phyloP scores from a whole-genome alignment of 2,113 vertebrate species.

The rat (Rattus norvegicus) region GRCr8 NC_086027.1:105475001-105475500 shows the following conservation, averaged over 20 bases:
- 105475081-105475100: not conserved
- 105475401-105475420: not conserved
- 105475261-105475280: not conserved
- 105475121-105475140: not conserved
- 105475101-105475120: not conserved
- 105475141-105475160: not conserved
- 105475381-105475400: not conserved
- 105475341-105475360: constrained; percentile 40
- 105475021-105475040: too few relatives aligned
- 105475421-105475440: not conserved
- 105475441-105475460: not conserved
- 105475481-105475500: not conserved
- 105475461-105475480: not conserved
- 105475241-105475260: not conserved
- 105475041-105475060: not conserved
- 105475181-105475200: not conserved
- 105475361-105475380: not conserved
- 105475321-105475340: not conserved
- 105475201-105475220: not conserved
- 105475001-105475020: not conserved
- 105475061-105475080: not conserved
- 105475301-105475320: not conserved
- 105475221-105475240: not conserved
- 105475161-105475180: not conserved
- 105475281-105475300: constrained; percentile 11